Evolutionary conservation across 1,140 invertebrate genomes (phyloP).

Genomic region (Gryon sp.): DNA sequence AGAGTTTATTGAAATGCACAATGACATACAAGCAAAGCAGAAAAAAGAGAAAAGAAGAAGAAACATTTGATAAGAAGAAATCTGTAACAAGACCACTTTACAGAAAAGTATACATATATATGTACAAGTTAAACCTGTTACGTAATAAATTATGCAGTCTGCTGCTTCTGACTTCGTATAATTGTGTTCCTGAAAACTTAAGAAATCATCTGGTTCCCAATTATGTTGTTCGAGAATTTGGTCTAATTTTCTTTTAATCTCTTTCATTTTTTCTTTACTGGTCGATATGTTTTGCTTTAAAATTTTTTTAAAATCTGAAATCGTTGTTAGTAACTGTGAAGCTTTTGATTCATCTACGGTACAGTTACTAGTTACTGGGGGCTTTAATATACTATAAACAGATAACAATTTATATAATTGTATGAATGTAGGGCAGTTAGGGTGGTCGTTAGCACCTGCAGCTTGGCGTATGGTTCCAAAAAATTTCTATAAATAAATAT

Average conservation of each 20-base stretch:
- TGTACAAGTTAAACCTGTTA: constrained; percentile 60
- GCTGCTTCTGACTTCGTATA: constrained; percentile 17
- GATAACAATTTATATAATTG: constrained; percentile 60
- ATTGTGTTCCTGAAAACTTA: constrained; percentile 26
- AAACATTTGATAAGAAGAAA: too few relatives aligned
- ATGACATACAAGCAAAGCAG: too few relatives aligned
- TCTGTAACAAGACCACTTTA: too few relatives aligned
- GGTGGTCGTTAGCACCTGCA: constrained; percentile 52
- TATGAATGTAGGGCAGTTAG: constrained; percentile 49
- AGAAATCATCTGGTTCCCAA: constrained; percentile 52
- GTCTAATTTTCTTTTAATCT: constrained; percentile 33
- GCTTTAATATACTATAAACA: constrained; percentile 47
- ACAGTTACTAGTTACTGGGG: constrained; percentile 53
- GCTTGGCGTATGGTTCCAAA: constrained; percentile 57
- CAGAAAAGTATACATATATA: too few relatives aligned
- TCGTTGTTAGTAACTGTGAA: constrained; percentile 1
- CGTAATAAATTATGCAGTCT: constrained; percentile 60
- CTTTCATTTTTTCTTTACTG: constrained; percentile 4
- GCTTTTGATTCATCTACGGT: constrained; percentile 15
- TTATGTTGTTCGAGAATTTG: constrained; percentile 12
- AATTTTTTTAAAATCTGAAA: constrained; percentile 26
- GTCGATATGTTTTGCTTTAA: not conserved
- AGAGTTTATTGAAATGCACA: too few relatives aligned
- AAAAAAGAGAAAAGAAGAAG: too few relatives aligned
- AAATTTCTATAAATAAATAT: constrained; percentile 47